phyloP scores from a whole-genome alignment of 2,888 invertebrate species.

The Orchestes rusci region DNA sequence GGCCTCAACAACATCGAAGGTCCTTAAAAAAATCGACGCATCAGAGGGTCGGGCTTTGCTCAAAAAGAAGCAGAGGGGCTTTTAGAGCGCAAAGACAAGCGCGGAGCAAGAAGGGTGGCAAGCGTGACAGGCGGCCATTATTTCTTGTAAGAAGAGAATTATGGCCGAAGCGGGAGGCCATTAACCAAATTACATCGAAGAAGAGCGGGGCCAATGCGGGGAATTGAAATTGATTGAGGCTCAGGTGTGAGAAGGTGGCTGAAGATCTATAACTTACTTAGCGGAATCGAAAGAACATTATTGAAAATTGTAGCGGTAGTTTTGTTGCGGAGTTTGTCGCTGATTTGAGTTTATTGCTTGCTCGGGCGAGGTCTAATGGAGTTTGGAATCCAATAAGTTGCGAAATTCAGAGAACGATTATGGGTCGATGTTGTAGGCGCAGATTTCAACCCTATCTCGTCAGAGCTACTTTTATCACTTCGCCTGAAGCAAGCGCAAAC shows the following conservation, averaged over 20 bases:
- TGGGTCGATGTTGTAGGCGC: no score
- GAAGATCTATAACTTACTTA: constrained; percentile 22
- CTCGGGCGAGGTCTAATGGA: no score
- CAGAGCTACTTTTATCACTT: no score
- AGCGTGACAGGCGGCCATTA: constrained; percentile 47
- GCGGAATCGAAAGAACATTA: constrained; percentile 21
- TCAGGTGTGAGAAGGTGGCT: constrained; percentile 37
- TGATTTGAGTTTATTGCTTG: constrained; percentile 13
- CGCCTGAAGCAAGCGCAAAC: no score
- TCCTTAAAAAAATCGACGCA: no score
- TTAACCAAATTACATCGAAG: constrained; percentile 44
- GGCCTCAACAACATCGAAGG: no score
- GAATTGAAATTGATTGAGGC: constrained; percentile 43
- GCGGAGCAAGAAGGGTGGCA: constrained; percentile 31
- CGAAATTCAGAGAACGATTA: no score
- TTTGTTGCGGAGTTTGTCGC: constrained; percentile 12
- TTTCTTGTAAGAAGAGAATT: constrained; percentile 45
- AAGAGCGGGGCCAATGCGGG: constrained; percentile 18
- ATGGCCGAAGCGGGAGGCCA: constrained; percentile 44
- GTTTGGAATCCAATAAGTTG: no score
- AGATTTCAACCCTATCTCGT: no score
- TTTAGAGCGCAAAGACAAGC: no score
- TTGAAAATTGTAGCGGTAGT: constrained; percentile 13
- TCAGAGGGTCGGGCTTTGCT: constrained; percentile 16
- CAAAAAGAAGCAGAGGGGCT: no score